Base-by-base conservation (phyloP, 2,797 vertebrate species). In the Echeneis naucrates region DNA sequence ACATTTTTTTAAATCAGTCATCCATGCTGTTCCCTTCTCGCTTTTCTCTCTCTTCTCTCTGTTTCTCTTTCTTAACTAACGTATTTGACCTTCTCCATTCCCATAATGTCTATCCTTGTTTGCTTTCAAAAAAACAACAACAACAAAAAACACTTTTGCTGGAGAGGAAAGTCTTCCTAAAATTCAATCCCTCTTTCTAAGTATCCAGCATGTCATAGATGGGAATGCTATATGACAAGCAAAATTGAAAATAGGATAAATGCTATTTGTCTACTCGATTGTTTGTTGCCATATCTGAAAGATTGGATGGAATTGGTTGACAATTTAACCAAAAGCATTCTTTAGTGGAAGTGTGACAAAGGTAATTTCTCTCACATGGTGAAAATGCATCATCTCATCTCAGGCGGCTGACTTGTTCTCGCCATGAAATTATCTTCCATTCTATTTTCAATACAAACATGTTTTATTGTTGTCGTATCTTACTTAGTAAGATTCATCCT, bases 201-300 rank as follows among this genome's bases (percentile, higher is more conserved):
- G 27, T 26, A 45, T 38, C 72, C 53, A 51, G 38, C 38, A 64
- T 75, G 14, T 44, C 26, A 30, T 9, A 16, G 44, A 59, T 37
- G 42, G 47, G 21, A 65, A 69, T 66, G 67, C 70, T 65, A 72
- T 72, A 50, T 75, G 57, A 67, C 68, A 77, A 77, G 64, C 37
- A 16, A 65, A 74, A 77, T 55, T 55, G 73, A 75, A 84, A 77
- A 79, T 63, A 79, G 74, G 63, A 80, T 75, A 78, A 68, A 80
- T 67, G 68, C 75, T 24, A 68, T 84, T 82, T 87, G 68, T 73
- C 65, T 26, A 33, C 50, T 63, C 78, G 78, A 83, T 87, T 82
- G 84, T 85, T 80, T 87, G 72, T 82, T 60, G 73, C 68, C 52
- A 17, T 71, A 80, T 84, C 76, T 52, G 59, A 48, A 56, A 63